Conservation (phyloP, 2,888 invertebrate genomes). For the Neria commutata region DNA sequence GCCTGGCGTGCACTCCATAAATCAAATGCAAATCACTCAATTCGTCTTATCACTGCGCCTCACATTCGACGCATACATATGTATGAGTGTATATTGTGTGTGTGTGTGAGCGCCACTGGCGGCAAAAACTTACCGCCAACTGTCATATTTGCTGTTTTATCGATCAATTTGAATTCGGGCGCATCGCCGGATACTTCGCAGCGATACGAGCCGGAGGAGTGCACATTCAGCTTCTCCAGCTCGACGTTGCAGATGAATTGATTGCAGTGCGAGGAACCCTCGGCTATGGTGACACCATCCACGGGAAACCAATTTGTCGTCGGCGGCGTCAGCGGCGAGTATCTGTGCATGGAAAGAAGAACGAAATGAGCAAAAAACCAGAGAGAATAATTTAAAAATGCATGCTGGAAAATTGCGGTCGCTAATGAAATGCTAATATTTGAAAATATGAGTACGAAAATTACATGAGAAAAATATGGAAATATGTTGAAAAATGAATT, state of each 20-base stretch:
- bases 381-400: slow-evolving; percentile 3
- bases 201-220: slow-evolving; percentile 65
- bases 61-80: not conserved
- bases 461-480: not conserved
- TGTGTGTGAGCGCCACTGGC: slow-evolving; percentile 35
- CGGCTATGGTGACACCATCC: slow-evolving; percentile 59
- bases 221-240: slow-evolving; percentile 55
- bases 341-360: slow-evolving; percentile 47
- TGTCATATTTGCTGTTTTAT: slow-evolving; percentile 67
- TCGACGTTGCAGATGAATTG: slow-evolving; percentile 61
- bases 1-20: too few relatives aligned
- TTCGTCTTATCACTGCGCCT: not conserved
- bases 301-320: slow-evolving; percentile 61
- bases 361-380: slow-evolving; percentile 13
- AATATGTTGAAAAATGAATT: not conserved
- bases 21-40: not conserved
- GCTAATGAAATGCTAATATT: not conserved
- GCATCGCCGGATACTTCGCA: slow-evolving; percentile 71
- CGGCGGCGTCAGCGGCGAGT: slow-evolving; percentile 60
- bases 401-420: slow-evolving; percentile 10
- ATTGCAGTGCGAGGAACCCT: slow-evolving; percentile 60
- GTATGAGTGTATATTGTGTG: slow-evolving; percentile 4
- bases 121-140: slow-evolving; percentile 66
- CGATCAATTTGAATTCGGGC: slow-evolving; percentile 67
- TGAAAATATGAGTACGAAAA: not conserved